Evolutionary conservation across 2,113 vertebrate species (phyloP), one percentile per base, ranked within the genome.

Genomic region (Scytalopus superciliaris): DNA sequence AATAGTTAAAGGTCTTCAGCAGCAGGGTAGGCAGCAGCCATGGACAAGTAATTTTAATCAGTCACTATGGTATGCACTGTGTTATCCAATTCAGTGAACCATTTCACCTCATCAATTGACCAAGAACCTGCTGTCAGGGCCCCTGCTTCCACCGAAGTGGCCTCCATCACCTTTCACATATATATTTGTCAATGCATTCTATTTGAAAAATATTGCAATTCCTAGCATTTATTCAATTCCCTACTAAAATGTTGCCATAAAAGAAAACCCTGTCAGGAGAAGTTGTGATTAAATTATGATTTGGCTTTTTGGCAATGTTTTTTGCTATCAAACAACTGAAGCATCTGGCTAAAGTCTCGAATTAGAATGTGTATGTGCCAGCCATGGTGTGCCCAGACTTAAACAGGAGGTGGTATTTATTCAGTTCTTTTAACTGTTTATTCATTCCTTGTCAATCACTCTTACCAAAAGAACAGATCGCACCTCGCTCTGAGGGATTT

Each of bases 21-120:
- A 96, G 93, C 77, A 83, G 94, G 85, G 78, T 37, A 81, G 72
- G 87, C 42, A 44, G 84, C 44, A 93, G 94, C 63, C 33, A 77
- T 0, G 1, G 95, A 97, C 94, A 96, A 92, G 96, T 96, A 95
- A 92, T 92, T 97, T 96, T 96, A 78, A 97, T 96, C 97, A 97
- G 93, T 97, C 97, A 96, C 94, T 94, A 23, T 86, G 96, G 94
- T 76, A 95, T 80, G 94, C 63, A 55, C 87, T 55, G 85, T 70
- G 93, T 95, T 97, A 97, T 82, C 86, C 95, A 96, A 97, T 95
- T 97, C 96, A 97, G 74, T 93, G 95, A 94, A 93, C 89, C 86
- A 95, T 96, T 97, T 95, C 87, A 96, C 94, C 80, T 95, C 82
- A 75, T 82, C 95, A 97, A 49, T 19, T 84, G 82, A 95, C 96